Base-by-base conservation (phyloP, 1,140 invertebrate genomes). In the Drosophila repleta region DNA sequence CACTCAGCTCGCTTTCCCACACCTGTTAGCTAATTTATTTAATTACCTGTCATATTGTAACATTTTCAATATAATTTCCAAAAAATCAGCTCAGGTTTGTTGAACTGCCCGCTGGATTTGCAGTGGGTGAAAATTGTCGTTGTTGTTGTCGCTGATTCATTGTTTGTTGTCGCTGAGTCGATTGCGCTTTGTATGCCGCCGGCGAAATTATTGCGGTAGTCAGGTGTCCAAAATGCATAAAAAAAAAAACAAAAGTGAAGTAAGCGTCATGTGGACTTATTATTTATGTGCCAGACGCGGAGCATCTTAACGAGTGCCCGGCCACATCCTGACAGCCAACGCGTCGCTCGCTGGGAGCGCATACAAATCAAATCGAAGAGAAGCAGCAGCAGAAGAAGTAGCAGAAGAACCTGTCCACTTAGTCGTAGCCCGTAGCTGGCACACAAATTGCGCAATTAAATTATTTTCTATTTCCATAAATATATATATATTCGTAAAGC, bases 61-160 rank as follows among this genome's bases (percentile, higher is more conserved):
- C 77, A 66, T 67, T 68, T 81, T 62, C 68, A 60, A 56, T 72
- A 63, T 61, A 57, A 66, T 43, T 43, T 43, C 15, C 39, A 17
- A 43, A 41, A 43, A 43, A 43, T 11, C 6, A 43, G 8, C 10
- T 37, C 41, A 68, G 68, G 81, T 85, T 85, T 87, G 81, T 78
- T 87, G 82, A 85, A 85, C 82, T 66, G 67, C 45, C 71, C 37
- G 45, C 77, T 77, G 82, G 82, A 78, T 87, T 87, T 75, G 70
- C 74, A 72, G 85, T 85, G 52, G 74, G 82, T 66, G 82, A 85
- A 87, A 85, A 87, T 74, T 70, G 72, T 61, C 76, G 79, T 53
- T 41, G 37, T 48, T 7, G 32, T 41, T 61, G 58, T 46, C 70
- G 65, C 63, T 70, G 56, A 60, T 73, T 56, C 41, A 57, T 62